Percentiles rank a stretch among this genome's conserved stretches.
These are phyloP conservation scores for Panthera leo DNA, from an alignment of 2,113 vertebrate species.

Conservation along the genomic window DNA sequence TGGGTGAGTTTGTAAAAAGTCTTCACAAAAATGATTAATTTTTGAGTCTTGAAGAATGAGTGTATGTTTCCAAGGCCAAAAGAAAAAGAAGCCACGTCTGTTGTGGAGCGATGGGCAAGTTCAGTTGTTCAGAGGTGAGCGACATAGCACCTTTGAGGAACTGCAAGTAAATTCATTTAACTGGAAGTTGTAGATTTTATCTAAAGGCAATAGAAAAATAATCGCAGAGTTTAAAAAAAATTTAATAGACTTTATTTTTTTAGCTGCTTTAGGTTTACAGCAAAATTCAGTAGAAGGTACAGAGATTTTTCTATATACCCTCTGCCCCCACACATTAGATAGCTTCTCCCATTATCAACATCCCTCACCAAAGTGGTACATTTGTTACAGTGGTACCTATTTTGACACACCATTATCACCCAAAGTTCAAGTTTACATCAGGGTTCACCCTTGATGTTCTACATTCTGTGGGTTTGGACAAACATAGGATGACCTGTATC, in stretches of 20 bases:
- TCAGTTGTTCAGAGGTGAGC: not conserved
- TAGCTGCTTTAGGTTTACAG: not conserved
- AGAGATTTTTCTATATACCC: not conserved
- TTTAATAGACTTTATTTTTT: not conserved
- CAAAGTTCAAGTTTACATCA: not conserved
- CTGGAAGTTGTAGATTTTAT: not conserved
- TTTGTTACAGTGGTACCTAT: not conserved
- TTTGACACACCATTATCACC: not conserved
- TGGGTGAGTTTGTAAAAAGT: not conserved
- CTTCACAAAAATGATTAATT: conserved; percentile 1
- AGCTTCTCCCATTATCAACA: not conserved
- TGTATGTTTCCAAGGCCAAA: not conserved
- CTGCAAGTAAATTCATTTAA: conserved; percentile 5
- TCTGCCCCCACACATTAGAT: not conserved
- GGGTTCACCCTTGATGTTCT: not conserved
- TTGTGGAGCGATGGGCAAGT: not conserved
- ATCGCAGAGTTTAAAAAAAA: not conserved
- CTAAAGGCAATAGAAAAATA: not conserved
- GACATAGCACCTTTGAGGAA: conserved; percentile 14
- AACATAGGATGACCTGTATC: not conserved
- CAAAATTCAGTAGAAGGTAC: not conserved
- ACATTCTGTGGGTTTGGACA: not conserved
- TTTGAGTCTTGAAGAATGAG: conserved; percentile 37
- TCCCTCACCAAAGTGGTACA: not conserved
- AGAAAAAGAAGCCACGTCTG: not conserved